Evolutionary conservation across 2,113 vertebrate genomes (phyloP), one percentile per base, ranked within the genome.

Genomic region (Otolemur garnettii): DNA sequence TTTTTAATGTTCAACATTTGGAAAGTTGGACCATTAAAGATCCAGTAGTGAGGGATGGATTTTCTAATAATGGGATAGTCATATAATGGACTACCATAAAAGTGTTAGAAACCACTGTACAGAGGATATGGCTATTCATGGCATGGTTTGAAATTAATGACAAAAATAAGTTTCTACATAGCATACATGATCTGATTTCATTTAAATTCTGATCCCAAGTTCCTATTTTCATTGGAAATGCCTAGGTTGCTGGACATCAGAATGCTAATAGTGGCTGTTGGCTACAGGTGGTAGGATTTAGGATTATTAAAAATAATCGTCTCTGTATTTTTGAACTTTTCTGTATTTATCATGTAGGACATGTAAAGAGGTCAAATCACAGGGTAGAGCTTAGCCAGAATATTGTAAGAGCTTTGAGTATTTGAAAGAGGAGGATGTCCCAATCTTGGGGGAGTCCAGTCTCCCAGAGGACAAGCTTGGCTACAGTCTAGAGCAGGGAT

Each of bases 401-500:
- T 14, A 26, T 1, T 2, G 38, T 22, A 38, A 57, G 42, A 69
- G 22, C 60, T 75, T 80, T 85, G 50, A 42, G 4, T 82, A 4
- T 53, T 66, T 72, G 57, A 28, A 83, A 50, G 77, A 72, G 17
- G 53, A 75, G 10, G 50, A 0, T 26, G 1, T 12, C 86, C 9
- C 5, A 19, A 30, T 38, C 45, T 57, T 19, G 33, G 80, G 18
- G 7, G 22, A 19, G n/a, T 26, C 22, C 35, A 1, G 35, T 50
- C 4, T 87, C 71, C 72, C 19, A 18, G 66, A 45, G 74, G 42
- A 60, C 66, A n/a, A 33, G 22, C 5, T 55, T 59, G 60, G 74
- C 14, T 12, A 19, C 2, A 14, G 0, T 78, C 10, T 12, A 28
- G 45, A 71, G n/a, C 81, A 57, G 28, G 6, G 13, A 7, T 64